A percentile compares a stretch with the other conserved stretches of the same genome.
Evolutionary conservation across 2,888 invertebrate species (phyloP).

Genomic region (Megastigmus dorsalis): DNA sequence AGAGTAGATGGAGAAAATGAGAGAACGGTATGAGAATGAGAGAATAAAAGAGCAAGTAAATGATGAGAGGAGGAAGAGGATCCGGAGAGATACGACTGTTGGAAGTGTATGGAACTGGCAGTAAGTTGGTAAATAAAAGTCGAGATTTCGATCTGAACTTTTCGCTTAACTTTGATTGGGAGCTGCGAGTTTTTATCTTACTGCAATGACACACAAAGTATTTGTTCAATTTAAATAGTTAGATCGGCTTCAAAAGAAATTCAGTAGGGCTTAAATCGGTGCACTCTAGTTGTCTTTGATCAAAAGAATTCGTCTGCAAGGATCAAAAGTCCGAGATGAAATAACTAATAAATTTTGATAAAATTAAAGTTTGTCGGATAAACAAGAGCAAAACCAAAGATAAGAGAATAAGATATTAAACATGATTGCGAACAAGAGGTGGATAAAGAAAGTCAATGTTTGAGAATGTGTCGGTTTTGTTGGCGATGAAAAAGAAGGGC

Average conservation of each 20-base stretch:
- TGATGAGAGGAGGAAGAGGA: conserved; percentile 31
- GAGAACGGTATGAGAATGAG: conserved; percentile 16
- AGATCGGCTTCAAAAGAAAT: too few species aligned
- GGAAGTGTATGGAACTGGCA: conserved; percentile 27
- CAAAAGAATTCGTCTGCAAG: too few species aligned
- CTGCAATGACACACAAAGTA: background rate
- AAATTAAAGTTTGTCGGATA: too few species aligned
- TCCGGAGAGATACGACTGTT: conserved; percentile 22
- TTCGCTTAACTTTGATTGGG: conserved; percentile 6
- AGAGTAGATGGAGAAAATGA: conserved; percentile 43
- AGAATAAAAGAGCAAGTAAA: conserved; percentile 34
- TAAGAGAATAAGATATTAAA: conserved; percentile 22
- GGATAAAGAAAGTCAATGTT: conserved; percentile 55
- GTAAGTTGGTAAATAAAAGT: conserved; percentile 30
- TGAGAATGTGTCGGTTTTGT: conserved; percentile 34
- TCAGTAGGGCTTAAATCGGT: too few species aligned
- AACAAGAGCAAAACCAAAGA: background rate
- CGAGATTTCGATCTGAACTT: conserved; percentile 28
- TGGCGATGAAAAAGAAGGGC: conserved; percentile 42
- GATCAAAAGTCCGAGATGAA: too few species aligned
- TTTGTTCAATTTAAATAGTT: conserved; percentile 5
- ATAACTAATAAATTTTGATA: too few species aligned
- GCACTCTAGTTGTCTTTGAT: too few species aligned
- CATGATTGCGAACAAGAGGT: background rate
- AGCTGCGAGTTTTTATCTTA: conserved; percentile 6